Evolutionary conservation across 2,797 vertebrate species (phyloP).

Genomic region (Chrosomus eos): DNA sequence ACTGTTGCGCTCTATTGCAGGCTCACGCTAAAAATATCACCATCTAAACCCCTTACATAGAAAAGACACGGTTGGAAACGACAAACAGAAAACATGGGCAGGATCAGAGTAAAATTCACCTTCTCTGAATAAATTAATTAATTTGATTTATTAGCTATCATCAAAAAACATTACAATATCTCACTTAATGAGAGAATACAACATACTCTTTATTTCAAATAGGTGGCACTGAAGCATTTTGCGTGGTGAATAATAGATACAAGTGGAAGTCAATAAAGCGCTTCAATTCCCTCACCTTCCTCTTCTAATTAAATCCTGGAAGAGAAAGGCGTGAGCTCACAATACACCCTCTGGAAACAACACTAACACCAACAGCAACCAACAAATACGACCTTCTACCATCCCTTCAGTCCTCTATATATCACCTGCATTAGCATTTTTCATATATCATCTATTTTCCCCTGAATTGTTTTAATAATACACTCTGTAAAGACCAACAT

Average conservation of each 20-base stretch:
- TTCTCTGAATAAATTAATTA: neutral
- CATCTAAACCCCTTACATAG: slow-evolving; percentile 1
- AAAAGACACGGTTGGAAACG: slow-evolving; percentile 17
- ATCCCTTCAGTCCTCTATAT: slow-evolving; percentile 44
- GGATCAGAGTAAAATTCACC: neutral
- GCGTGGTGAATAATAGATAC: slow-evolving; percentile 16
- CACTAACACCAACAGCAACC: slow-evolving; percentile 59
- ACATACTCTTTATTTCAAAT: slow-evolving; percentile 12
- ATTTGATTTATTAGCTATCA: neutral
- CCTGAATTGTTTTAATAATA: slow-evolving; percentile 34
- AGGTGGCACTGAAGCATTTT: neutral
- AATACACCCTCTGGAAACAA: slow-evolving; percentile 69
- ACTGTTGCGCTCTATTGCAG: slow-evolving; percentile 17
- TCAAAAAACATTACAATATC: slow-evolving; percentile 2
- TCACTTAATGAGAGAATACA: slow-evolving; percentile 1
- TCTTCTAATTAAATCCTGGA: slow-evolving; percentile 67
- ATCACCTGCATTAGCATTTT: neutral
- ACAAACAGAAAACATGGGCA: slow-evolving; percentile 53
- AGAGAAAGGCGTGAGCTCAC: slow-evolving; percentile 74
- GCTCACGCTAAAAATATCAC: slow-evolving; percentile 26
- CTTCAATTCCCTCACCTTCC: slow-evolving; percentile 56
- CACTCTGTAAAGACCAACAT: slow-evolving; percentile 23
- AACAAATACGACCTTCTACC: slow-evolving; percentile 44
- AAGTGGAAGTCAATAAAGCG: neutral
- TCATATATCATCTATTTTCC: slow-evolving; percentile 6